Conservation (phyloP, 2,113 vertebrate species). For the Tachuris rubrigastra region DNA sequence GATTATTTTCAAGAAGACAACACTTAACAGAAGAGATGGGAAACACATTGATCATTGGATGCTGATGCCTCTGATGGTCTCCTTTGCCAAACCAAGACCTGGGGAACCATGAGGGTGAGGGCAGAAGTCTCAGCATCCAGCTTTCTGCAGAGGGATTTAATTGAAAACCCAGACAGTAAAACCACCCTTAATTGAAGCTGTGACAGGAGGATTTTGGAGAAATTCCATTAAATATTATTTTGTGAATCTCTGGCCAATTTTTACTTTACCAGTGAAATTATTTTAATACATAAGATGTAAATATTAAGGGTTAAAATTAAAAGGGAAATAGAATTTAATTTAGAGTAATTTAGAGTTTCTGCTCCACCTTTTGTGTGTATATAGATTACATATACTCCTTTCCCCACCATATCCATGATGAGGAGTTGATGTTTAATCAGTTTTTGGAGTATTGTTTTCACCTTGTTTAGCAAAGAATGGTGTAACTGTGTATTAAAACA, state of each 20-base stretch:
- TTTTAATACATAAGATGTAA: not conserved
- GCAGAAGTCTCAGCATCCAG: not conserved
- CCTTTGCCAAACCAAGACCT: not conserved
- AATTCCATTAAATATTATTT: not conserved
- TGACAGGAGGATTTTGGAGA: not conserved
- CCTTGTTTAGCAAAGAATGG: not conserved
- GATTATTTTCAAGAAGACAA: not conserved
- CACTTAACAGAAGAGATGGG: not conserved
- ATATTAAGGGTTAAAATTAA: not conserved
- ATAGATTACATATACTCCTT: too few relatives aligned
- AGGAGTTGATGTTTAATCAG: not conserved
- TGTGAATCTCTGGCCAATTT: accelerated
- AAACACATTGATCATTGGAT: not conserved
- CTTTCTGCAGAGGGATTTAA: not conserved
- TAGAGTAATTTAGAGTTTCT: not conserved
- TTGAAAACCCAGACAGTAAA: not conserved
- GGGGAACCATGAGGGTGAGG: not conserved
- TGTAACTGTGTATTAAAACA: not conserved
- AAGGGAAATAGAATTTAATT: not conserved
- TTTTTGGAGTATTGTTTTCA: not conserved
- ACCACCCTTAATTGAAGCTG: not conserved
- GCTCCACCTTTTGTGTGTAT: not conserved
- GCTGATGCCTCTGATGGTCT: not conserved
- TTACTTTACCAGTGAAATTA: not conserved
- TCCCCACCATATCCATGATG: not conserved